Conservation (phyloP, 2,888 invertebrate species). For the Macaria notata region DNA sequence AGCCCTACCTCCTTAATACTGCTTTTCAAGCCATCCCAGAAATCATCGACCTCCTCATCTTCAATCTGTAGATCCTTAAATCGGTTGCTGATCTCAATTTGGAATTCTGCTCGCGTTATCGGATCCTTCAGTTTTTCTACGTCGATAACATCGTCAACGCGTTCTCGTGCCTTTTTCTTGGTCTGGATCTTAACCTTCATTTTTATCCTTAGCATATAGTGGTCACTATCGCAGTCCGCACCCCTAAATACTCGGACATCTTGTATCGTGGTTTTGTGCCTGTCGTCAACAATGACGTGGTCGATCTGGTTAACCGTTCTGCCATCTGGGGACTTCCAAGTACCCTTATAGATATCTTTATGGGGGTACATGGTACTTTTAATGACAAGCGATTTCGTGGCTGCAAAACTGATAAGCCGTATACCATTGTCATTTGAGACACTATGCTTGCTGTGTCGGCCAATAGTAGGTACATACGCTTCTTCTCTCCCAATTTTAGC, state of each 20-base stretch:
- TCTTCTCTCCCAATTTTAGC: too few relatives aligned
- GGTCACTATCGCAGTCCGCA: too few relatives aligned
- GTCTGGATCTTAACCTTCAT: not conserved
- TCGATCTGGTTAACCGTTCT: too few relatives aligned
- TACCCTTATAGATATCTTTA: not conserved
- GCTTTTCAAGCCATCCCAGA: not conserved
- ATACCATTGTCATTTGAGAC: not conserved
- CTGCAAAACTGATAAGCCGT: not conserved
- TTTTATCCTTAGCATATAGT: not conserved
- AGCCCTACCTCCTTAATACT: not conserved
- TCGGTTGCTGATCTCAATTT: not conserved
- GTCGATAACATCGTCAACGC: not conserved
- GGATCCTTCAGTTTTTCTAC: not conserved
- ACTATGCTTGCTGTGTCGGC: not conserved
- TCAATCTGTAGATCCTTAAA: not conserved
- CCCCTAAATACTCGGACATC: too few relatives aligned
- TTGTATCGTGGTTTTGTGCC: too few relatives aligned
- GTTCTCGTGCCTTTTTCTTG: not conserved
- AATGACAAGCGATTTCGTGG: not conserved
- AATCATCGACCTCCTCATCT: not conserved
- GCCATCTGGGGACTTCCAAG: not conserved
- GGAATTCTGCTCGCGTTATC: not conserved
- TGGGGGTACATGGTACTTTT: slow-evolving; percentile 1
- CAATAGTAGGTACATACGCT: too few relatives aligned
- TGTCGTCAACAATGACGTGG: too few relatives aligned